Evolutionary conservation across 2,888 invertebrate species (phyloP).

Genomic region (Ephialtes manifestator): DNA sequence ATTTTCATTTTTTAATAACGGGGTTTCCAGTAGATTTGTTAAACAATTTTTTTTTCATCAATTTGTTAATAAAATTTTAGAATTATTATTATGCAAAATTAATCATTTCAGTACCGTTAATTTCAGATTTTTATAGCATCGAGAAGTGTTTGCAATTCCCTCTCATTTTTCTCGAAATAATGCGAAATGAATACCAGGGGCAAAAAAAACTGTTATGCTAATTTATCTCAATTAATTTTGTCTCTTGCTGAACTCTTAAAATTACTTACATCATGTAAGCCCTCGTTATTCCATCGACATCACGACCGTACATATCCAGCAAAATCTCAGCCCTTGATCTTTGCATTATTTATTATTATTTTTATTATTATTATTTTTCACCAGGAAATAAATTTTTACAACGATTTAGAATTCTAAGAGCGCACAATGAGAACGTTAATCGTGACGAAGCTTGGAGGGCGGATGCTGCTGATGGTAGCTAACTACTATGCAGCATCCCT

Average conservation of each 20-base stretch:
- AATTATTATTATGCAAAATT: too few relatives aligned
- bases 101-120: too few relatives aligned
- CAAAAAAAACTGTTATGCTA: too few relatives aligned
- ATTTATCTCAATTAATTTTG: too few relatives aligned
- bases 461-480: constrained; percentile 32
- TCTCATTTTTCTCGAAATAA: too few relatives aligned
- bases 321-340: constrained; percentile 76
- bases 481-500: constrained; percentile 20
- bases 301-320: constrained; percentile 78
- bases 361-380: background rate
- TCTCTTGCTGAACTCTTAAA: background rate
- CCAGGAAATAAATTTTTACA: constrained; percentile 2
- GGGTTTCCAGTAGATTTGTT: too few relatives aligned
- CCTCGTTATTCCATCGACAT: constrained; percentile 75
- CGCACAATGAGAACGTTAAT: constrained; percentile 59
- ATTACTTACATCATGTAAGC: constrained; percentile 79
- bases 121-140: too few relatives aligned
- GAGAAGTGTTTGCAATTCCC: too few relatives aligned
- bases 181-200: too few relatives aligned
- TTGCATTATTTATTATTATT: constrained; percentile 71
- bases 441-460: constrained; percentile 10
- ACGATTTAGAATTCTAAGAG: constrained; percentile 34
- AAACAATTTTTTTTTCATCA: too few relatives aligned
- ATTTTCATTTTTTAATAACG: too few relatives aligned
- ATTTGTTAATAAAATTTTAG: too few relatives aligned